Base-by-base conservation (phyloP, 2,113 vertebrate species). In the Misgurnus mizolepis region DNA sequence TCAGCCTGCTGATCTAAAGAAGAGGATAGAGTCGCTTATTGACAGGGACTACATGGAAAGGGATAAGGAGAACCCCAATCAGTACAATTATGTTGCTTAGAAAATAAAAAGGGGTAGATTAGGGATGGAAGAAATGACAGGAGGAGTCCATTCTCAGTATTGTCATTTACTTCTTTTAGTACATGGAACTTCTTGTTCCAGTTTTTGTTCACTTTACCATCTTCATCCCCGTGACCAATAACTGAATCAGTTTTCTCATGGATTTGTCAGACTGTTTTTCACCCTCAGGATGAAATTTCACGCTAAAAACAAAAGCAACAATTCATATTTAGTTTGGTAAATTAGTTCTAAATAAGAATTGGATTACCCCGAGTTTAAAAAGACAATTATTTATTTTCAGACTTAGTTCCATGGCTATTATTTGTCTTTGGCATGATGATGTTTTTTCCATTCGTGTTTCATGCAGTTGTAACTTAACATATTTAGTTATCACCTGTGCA, bases 11-110 rank as follows among this genome's bases (percentile, higher is more conserved):
- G 98, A 99, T 92, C 92, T 99, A 88, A 99, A 99, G 95, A 99
- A 99, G 93, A 98, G 98, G 94, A 99, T 99, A 96, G 97, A 99
- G 94, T 99, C 97, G 80, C 95, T 99, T 89, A 99, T 99, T 91
- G 98, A 99, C 93, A 94, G 98, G 86, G 97, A 99, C 93, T 99
- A 99, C 92, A 99, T 99, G 97, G 98, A 99, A 92, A 95, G 98
- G 88, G 97, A 99, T 93, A 99, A 99, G 93, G 98, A 99, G 89
- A 99, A 98, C 86, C 92, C 98, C 3, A 99, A 99, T 91, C 97
- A 99, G 88, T 99, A 99, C 93, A 99, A 99, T 92, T 99, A 99
- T 74, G 97, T 99, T 91, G 98, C 98, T 89, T 99, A 97, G 91
- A 92, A 80, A 86, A 65, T 17, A 39, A 41, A 53, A 90, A 91